A percentile compares a stretch with the other conserved stretches of the same genome.
These are phyloP conservation scores for Diadophis punctatus DNA, from an alignment of 2,113 vertebrate genomes.

Conservation along the genomic window DNA sequence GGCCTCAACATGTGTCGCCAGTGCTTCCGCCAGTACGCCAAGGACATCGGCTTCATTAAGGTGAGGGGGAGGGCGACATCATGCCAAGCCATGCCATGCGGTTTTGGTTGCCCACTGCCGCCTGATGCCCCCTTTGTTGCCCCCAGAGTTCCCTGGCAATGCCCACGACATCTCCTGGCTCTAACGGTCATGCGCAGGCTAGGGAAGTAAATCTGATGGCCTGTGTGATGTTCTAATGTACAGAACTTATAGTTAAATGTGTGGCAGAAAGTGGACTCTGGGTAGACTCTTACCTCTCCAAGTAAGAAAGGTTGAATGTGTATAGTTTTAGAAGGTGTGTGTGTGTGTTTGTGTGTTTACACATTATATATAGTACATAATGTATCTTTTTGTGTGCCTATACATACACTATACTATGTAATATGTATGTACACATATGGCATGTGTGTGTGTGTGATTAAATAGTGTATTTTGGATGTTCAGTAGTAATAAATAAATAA, in stretches of 20 bases:
- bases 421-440: too few species aligned
- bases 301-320: not conserved
- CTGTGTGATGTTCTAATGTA: not conserved
- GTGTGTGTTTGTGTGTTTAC: not conserved
- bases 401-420: not conserved
- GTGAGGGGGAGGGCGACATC: too few species aligned
- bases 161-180: not conserved
- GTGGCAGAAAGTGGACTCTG: not conserved
- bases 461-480: not conserved
- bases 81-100: too few species aligned
- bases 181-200: not conserved
- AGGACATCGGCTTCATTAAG: conserved; percentile 88
- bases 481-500: not conserved
- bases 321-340: not conserved
- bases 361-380: not conserved
- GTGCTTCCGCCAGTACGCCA: conserved; percentile 97
- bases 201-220: not conserved
- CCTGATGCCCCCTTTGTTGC: too few species aligned
- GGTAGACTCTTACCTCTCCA: too few species aligned
- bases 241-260: not conserved
- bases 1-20: conserved; percentile 93
- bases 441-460: too few species aligned
- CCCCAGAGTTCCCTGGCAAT: too few species aligned
- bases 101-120: too few species aligned
- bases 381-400: not conserved